Conservation (phyloP, 30 jellyfish, hydroid and myxozoan genomes). For the Euphysa ruthae region DNA sequence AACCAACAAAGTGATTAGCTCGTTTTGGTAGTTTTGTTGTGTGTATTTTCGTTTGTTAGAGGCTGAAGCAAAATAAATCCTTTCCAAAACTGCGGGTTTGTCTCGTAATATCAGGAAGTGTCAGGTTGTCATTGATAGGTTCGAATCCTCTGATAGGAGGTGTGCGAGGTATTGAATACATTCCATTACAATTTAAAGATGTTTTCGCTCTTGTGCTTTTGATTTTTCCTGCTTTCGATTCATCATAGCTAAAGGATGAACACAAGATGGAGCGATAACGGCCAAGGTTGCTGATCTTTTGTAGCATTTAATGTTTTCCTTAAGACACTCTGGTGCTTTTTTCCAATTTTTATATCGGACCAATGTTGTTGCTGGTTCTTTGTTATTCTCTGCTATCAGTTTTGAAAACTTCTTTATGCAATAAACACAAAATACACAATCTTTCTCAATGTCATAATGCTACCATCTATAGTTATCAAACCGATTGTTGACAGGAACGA, state of each 20-base stretch:
- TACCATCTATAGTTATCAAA: slow-evolving; percentile 34
- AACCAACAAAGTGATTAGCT: neutral
- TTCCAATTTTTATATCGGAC: slow-evolving; percentile 32
- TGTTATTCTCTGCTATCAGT: slow-evolving; percentile 32
- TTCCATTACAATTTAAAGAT: slow-evolving; percentile 29
- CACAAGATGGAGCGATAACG: slow-evolving; percentile 9
- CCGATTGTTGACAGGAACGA: slow-evolving; percentile 40
- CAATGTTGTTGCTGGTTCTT: slow-evolving; percentile 29
- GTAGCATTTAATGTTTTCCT: slow-evolving; percentile 33
- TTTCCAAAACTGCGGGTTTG: neutral
- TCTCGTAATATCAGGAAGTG: neutral
- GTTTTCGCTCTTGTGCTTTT: slow-evolving; percentile 1
- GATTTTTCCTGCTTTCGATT: neutral
- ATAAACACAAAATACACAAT: slow-evolving; percentile 11
- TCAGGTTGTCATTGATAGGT: slow-evolving; percentile 2
- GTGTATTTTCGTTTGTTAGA: slow-evolving; percentile 10
- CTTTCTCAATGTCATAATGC: slow-evolving; percentile 29
- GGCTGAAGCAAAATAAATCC: neutral
- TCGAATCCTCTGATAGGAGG: slow-evolving; percentile 30
- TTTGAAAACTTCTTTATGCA: slow-evolving; percentile 3
- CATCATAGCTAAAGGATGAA: slow-evolving; percentile 11
- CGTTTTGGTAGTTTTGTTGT: slow-evolving; percentile 8
- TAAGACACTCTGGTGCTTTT: slow-evolving; percentile 23
- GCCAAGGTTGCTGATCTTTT: slow-evolving; percentile 26
- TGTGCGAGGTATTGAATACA: slow-evolving; percentile 16